phyloP scores from a whole-genome alignment of 2,113 vertebrate species.

The Ascaphus truei region DNA sequence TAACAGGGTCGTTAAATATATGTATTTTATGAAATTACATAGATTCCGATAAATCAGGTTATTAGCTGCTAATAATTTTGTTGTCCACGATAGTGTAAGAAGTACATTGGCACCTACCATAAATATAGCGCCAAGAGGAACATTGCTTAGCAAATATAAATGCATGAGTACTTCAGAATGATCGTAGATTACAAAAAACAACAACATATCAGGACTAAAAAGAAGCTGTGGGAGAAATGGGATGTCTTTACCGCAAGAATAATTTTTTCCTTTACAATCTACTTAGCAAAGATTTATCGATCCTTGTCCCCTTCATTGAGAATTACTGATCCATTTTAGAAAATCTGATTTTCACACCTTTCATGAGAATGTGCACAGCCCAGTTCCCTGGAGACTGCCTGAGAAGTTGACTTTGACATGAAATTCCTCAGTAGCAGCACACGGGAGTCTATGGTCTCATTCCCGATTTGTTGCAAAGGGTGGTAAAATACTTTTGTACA shows the following conservation, averaged over 20 bases:
- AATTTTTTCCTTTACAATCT: slow-evolving; percentile 94
- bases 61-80: no score
- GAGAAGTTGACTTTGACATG: slow-evolving; percentile 88
- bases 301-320: slow-evolving; percentile 89
- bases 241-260: slow-evolving; percentile 82
- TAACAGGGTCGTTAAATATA: no score
- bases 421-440: slow-evolving; percentile 59
- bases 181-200: slow-evolving; percentile 68
- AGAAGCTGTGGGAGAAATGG: slow-evolving; percentile 78
- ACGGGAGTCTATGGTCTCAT: slow-evolving; percentile 62
- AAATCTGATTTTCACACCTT: slow-evolving; percentile 99
- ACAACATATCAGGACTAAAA: slow-evolving; percentile 77
- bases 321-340: slow-evolving; percentile 99
- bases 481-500: slow-evolving; percentile 73
- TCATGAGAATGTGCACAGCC: slow-evolving; percentile 79
- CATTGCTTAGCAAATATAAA: slow-evolving; percentile 69
- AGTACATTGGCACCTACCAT: slow-evolving; percentile 56
- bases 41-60: no score
- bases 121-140: slow-evolving; percentile 63
- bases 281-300: slow-evolving; percentile 99
- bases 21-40: no score
- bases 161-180: slow-evolving; percentile 64
- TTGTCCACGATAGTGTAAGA: no score
- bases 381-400: slow-evolving; percentile 72
- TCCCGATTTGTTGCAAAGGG: slow-evolving; percentile 68